Conservation (phyloP, 2,797 vertebrate genomes). For the Arvicola amphibius region DNA sequence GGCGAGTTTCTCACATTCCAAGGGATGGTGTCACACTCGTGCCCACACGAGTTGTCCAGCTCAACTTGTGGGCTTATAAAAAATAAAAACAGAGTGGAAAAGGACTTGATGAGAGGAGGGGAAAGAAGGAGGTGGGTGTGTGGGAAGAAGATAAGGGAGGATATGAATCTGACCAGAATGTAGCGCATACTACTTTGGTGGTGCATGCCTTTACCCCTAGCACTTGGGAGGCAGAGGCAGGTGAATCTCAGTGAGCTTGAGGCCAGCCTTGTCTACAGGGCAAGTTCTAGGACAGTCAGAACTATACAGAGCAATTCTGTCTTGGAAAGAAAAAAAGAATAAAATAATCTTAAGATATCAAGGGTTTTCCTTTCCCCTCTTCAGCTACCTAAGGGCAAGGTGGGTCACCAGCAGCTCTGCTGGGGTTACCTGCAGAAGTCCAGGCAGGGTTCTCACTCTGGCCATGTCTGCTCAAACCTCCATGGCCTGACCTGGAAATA, state of each 20-base stretch:
- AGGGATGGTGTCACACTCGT: not conserved
- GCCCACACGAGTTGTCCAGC: not conserved
- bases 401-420: not conserved
- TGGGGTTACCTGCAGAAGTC: not conserved
- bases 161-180: not conserved
- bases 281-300: too few species aligned
- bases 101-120: not conserved
- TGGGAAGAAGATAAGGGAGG: too few species aligned
- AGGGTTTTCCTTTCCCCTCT: not conserved
- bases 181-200: not conserved
- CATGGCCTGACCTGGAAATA: not conserved
- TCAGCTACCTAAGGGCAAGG: not conserved
- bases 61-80: not conserved
- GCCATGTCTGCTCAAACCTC: not conserved
- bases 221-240: not conserved
- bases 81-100: not conserved
- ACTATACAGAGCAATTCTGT: not conserved
- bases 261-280: too few species aligned
- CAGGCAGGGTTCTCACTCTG: not conserved
- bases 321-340: too few species aligned
- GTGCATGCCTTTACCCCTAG: not conserved
- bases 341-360: not conserved
- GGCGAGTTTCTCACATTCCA: not conserved
- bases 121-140: not conserved
- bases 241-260: not conserved